These are phyloP conservation scores for Oreocharis arfaki DNA, from an alignment of 2,113 vertebrate genomes.

Conservation along the genomic window DNA sequence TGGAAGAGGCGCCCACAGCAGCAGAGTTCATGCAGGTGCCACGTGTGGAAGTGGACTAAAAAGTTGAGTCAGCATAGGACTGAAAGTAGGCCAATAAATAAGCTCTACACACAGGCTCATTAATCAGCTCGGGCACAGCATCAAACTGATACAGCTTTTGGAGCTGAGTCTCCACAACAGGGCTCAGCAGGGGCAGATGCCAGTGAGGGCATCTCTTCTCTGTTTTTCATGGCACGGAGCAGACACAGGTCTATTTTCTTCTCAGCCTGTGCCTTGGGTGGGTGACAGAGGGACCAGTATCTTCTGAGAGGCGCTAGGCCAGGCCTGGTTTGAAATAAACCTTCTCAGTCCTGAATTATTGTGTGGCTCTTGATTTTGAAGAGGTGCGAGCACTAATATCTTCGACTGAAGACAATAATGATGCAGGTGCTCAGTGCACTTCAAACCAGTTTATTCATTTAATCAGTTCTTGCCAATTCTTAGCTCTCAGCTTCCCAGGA, in stretches of 20 bases:
- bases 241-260: background rate
- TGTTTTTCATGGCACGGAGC: background rate
- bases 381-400: background rate
- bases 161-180: background rate
- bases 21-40: background rate
- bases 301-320: background rate
- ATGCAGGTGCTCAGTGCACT: background rate
- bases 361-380: background rate
- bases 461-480: background rate
- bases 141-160: background rate
- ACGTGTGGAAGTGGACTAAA: accelerated
- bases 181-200: background rate
- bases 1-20: background rate
- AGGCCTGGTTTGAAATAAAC: background rate
- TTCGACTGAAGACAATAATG: background rate
- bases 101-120: background rate
- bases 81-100: background rate
- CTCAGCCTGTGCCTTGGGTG: background rate
- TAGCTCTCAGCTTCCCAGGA: background rate
- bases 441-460: background rate
- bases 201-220: background rate
- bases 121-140: background rate
- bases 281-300: background rate
- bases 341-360: background rate
- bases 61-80: background rate